These are phyloP conservation scores for Tauraco erythrolophus DNA, from an alignment of 2,113 vertebrate genomes.

Conservation along the genomic window DNA sequence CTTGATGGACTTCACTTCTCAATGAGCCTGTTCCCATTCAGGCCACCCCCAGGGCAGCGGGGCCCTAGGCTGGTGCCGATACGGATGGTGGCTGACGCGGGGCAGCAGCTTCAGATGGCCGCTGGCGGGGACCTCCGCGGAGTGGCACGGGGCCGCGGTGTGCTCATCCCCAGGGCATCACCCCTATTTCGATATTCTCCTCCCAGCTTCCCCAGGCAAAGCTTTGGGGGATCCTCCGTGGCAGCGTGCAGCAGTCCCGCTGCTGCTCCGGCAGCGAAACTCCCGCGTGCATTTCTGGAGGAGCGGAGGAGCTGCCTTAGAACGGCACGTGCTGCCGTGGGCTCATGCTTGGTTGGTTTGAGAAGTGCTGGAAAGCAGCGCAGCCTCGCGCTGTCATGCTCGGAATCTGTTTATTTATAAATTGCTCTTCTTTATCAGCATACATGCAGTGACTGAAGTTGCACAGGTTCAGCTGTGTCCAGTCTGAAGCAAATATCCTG, in stretches of 20 bases:
- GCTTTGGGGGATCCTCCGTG: not conserved
- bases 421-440: not conserved
- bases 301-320: not conserved
- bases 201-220: not conserved
- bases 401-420: not conserved
- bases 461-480: not conserved
- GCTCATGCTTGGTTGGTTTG: not conserved
- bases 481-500: not conserved
- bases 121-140: not conserved
- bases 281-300: not conserved
- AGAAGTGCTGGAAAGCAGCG: not conserved
- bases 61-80: not conserved
- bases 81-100: not conserved
- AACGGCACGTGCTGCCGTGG: not conserved
- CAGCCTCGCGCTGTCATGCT: not conserved
- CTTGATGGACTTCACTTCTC: not conserved
- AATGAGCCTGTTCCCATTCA: not conserved
- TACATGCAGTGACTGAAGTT: not conserved
- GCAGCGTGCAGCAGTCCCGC: not conserved
- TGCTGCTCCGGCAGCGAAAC: fast-evolving
- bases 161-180: not conserved
- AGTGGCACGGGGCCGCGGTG: not conserved
- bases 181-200: not conserved
- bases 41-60: not conserved
- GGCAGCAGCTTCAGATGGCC: not conserved